Percentiles rank a stretch among this genome's conserved stretches.
Evolutionary conservation across 1,140 invertebrate species (phyloP).

Genomic region (Acromyrmex charruanus): DNA sequence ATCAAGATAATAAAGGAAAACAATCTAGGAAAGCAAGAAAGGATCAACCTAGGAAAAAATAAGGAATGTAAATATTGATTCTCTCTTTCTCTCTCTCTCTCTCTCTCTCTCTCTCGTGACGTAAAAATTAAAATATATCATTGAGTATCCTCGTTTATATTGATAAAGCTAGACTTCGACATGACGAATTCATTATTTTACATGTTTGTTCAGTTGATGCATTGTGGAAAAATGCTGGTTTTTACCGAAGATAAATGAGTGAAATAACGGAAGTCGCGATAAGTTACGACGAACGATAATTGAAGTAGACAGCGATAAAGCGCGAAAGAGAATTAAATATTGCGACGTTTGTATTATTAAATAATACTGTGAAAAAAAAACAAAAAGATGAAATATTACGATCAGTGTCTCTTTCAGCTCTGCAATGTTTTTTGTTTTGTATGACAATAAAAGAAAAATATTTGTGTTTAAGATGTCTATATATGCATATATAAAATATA

Average conservation of each 20-base stretch:
- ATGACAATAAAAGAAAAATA: not conserved
- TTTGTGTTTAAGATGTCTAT: slow-evolving; percentile 7
- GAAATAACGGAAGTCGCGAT: not conserved
- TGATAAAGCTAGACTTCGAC: not conserved
- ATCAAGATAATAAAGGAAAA: not conserved
- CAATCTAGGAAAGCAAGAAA: not conserved
- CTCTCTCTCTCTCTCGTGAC: too few relatives aligned
- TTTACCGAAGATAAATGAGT: slow-evolving; percentile 27
- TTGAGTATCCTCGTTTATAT: slow-evolving; percentile 4
- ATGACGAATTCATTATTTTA: slow-evolving; percentile 25
- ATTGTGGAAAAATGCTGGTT: slow-evolving; percentile 5
- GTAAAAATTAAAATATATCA: slow-evolving; percentile 21
- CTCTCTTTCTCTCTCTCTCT: too few relatives aligned
- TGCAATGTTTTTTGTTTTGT: not conserved
- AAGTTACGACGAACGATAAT: not conserved
- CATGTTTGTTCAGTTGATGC: not conserved
- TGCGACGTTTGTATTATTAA: not conserved
- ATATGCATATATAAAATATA: not conserved
- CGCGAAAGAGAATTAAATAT: slow-evolving; percentile 31
- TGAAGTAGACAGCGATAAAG: slow-evolving; percentile 6
- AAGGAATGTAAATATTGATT: slow-evolving; percentile 4
- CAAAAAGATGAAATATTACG: not conserved
- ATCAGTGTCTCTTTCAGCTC: not conserved
- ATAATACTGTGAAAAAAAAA: not conserved
- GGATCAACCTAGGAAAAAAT: slow-evolving; percentile 3